Conservation (phyloP, 2,888 invertebrate species). For the Erebia ligea region DNA sequence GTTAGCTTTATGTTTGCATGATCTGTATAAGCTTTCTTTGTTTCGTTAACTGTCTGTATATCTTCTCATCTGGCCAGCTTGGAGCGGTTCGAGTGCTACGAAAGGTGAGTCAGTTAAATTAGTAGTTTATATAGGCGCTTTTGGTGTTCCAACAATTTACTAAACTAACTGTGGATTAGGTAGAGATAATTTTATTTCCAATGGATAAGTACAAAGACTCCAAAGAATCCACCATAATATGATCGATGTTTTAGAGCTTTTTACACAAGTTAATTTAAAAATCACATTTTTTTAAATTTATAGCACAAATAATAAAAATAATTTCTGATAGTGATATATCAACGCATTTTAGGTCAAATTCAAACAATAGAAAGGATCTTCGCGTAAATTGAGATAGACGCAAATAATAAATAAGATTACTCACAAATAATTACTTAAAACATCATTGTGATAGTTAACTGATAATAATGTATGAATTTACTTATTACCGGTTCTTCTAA, state of each 20-base stretch:
- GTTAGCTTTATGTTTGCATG: conserved; percentile 49
- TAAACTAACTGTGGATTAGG: background rate
- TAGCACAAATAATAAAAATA: no score
- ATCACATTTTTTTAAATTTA: no score
- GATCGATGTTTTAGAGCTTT: no score
- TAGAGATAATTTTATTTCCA: background rate
- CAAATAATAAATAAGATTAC: background rate
- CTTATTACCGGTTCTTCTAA: background rate
- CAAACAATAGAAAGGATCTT: no score
- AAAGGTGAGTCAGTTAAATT: conserved; percentile 35
- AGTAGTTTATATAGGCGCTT: conserved; percentile 14
- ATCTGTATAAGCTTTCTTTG: conserved; percentile 48
- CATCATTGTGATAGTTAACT: background rate
- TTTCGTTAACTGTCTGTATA: conserved; percentile 35
- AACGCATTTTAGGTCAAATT: background rate
- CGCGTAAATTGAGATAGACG: no score
- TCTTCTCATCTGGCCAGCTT: conserved; percentile 16
- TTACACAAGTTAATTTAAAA: no score
- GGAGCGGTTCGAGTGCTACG: conserved; percentile 16
- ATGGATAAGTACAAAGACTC: no score
- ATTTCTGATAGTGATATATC: background rate
- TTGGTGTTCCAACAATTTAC: background rate
- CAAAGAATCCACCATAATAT: no score
- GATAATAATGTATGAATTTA: background rate
- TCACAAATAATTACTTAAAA: background rate